These are phyloP conservation scores for Tipula helvola DNA, from an alignment of 2,888 invertebrate species.

Conservation along the genomic window DNA sequence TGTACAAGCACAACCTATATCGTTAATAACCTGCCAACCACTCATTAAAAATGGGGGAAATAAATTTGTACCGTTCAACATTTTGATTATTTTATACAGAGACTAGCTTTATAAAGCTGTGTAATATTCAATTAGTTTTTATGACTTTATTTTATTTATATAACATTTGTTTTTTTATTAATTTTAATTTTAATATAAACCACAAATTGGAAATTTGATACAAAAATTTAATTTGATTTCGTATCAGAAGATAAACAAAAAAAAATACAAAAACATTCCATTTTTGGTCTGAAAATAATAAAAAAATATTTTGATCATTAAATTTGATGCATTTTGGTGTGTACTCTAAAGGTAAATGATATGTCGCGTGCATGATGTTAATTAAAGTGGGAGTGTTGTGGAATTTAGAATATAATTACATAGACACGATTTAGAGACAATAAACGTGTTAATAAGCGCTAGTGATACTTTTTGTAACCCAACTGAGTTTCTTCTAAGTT, in stretches of 20 bases:
- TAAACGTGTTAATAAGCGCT: neutral
- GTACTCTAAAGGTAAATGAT: neutral
- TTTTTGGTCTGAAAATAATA: neutral
- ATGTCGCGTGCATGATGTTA: neutral
- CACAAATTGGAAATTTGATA: conserved; percentile 4
- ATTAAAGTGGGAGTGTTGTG: neutral
- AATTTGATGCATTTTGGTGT: neutral
- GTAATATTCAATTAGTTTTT: neutral
- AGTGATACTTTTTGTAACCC: too few relatives aligned
- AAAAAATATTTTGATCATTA: neutral
- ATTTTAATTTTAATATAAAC: neutral
- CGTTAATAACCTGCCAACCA: neutral
- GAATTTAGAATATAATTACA: neutral
- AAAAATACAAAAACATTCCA: neutral
- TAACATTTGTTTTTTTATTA: too few relatives aligned
- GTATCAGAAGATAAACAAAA: neutral
- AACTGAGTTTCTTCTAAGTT: too few relatives aligned
- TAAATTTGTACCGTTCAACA: neutral
- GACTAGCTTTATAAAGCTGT: neutral
- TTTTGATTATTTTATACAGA: neutral
- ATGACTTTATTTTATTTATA: neutral
- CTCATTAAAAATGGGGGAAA: neutral
- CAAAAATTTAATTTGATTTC: neutral
- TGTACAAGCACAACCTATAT: neutral
- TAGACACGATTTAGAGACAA: neutral